Conservation (phyloP, 2,888 invertebrate species). For the Kryphioiulus occultus region DNA sequence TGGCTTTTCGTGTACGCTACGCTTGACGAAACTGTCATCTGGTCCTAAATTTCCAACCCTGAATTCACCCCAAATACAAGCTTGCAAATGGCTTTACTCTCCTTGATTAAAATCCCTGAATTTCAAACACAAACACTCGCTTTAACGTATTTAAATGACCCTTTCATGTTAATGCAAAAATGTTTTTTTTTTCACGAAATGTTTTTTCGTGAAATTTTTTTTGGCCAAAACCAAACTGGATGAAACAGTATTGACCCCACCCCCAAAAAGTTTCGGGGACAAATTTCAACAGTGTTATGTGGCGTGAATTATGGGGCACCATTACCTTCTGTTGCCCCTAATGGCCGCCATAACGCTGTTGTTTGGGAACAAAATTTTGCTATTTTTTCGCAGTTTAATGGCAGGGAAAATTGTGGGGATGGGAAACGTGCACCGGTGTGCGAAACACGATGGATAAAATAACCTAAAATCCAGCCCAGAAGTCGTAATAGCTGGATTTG, state of each 20-base stretch:
- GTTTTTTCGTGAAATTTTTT: no score
- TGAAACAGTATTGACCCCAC: neutral
- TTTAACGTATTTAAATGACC: no score
- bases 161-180: no score
- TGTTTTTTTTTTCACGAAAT: no score
- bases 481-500: conserved; percentile 6
- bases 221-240: neutral
- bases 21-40: neutral
- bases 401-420: conserved; percentile 2
- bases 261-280: neutral
- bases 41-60: neutral
- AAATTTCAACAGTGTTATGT: neutral
- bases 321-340: neutral
- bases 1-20: conserved; percentile 14
- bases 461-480: neutral
- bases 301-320: conserved; percentile 16
- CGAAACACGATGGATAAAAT: neutral
- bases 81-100: conserved; percentile 11
- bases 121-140: neutral
- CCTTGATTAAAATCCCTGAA: conserved; percentile 18
- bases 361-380: neutral
- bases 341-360: neutral
- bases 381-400: conserved; percentile 16
- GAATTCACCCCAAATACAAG: no score
- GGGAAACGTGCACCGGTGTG: neutral